A percentile compares a stretch with the other conserved stretches of the same genome.
phyloP scores from a whole-genome alignment of 2,888 invertebrate species.

The Anorthoa munda region DNA sequence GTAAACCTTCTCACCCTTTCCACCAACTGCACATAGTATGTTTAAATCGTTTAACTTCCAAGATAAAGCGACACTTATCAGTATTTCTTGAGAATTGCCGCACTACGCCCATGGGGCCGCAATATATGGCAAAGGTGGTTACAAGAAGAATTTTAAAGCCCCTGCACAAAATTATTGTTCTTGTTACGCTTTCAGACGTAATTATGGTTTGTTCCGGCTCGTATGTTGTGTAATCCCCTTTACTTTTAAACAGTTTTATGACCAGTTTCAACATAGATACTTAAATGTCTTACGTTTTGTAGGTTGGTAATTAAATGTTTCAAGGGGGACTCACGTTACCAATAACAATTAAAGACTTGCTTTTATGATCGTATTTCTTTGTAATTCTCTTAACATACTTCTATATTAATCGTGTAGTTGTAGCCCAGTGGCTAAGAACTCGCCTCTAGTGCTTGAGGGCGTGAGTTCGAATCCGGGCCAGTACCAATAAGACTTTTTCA shows the following conservation, averaged over 20 bases:
- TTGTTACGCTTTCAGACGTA: conserved; percentile 57
- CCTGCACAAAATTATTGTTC: conserved; percentile 42
- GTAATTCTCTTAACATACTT: too few relatives aligned
- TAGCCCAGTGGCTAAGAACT: too few relatives aligned
- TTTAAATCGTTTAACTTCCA: conserved; percentile 72
- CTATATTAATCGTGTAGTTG: too few relatives aligned
- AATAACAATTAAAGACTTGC: not conserved
- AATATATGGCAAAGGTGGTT: conserved; percentile 59
- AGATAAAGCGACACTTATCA: conserved; percentile 65
- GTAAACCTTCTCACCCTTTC: conserved; percentile 25
- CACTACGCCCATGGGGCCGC: conserved; percentile 60
- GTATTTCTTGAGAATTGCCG: conserved; percentile 64
- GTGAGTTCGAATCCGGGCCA: too few relatives aligned
- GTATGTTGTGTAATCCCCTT: conserved; percentile 25
- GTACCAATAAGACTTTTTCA: too few relatives aligned
- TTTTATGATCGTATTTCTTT: not conserved
- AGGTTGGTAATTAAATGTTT: not conserved
- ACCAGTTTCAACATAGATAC: not conserved
- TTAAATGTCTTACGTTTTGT: not conserved
- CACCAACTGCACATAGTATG: conserved; percentile 30
- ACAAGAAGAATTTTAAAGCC: conserved; percentile 63
- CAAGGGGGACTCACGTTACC: not conserved
- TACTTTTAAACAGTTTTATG: conserved; percentile 34
- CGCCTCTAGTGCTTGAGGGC: too few relatives aligned
- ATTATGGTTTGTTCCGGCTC: conserved; percentile 46